Evolutionary conservation across 2,888 invertebrate species (phyloP).

Genomic region (Drosophila histrio): DNA sequence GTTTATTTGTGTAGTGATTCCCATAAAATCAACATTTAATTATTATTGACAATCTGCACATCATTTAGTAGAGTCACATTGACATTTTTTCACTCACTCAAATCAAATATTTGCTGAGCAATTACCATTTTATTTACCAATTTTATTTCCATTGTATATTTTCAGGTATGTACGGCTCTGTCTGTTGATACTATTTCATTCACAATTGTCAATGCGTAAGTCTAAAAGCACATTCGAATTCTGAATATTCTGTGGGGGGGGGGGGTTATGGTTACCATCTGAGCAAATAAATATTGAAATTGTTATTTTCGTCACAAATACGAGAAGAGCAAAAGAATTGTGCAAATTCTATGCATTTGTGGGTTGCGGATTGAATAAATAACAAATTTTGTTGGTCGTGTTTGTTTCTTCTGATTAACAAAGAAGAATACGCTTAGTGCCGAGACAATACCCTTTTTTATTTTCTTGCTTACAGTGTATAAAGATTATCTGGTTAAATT

Average conservation of each 20-base stretch:
- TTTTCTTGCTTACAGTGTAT: too few relatives aligned
- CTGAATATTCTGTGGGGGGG: background rate
- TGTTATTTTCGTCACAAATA: conserved; percentile 29
- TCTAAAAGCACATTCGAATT: conserved; percentile 26
- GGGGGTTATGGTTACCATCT: background rate
- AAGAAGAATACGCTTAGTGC: background rate
- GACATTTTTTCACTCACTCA: background rate
- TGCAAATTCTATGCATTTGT: conserved; percentile 23
- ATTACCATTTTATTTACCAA: conserved; percentile 59
- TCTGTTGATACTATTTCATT: conserved; percentile 40
- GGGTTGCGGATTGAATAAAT: conserved; percentile 9
- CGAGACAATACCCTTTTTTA: conserved; percentile 1
- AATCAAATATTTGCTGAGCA: conserved; percentile 49
- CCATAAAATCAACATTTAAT: background rate
- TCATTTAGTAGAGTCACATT: conserved; percentile 29
- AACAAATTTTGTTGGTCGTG: conserved; percentile 4
- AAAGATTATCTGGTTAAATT: too few relatives aligned
- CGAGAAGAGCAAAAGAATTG: conserved; percentile 25
- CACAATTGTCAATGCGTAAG: conserved; percentile 50
- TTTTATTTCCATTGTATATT: conserved; percentile 43
- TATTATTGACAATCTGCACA: background rate
- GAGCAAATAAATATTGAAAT: conserved; percentile 44
- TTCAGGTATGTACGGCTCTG: conserved; percentile 59
- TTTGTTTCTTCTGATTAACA: conserved; percentile 11
- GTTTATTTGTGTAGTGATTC: background rate